A percentile compares a stretch with the other conserved stretches of the same genome.
These are phyloP conservation scores for Hyppa rectilinea DNA, from an alignment of 2,888 invertebrate genomes.

Conservation along the genomic window DNA sequence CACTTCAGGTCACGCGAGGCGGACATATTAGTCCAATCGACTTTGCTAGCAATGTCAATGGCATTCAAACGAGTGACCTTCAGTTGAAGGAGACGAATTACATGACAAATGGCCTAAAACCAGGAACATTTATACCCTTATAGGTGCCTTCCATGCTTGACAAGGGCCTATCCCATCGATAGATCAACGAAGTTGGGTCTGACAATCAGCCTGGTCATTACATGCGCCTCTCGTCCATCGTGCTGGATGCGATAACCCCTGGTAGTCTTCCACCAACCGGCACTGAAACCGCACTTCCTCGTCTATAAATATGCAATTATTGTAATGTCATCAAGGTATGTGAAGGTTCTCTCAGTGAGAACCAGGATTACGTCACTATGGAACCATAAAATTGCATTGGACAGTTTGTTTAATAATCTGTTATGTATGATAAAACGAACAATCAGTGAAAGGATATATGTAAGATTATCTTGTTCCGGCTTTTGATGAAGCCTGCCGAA, in stretches of 20 bases:
- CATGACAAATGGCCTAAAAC: slow-evolving; percentile 8
- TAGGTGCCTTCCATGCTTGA: background rate
- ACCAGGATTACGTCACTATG: slow-evolving; percentile 37
- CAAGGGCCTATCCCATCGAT: no score
- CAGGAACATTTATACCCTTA: background rate
- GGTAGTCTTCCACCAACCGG: background rate
- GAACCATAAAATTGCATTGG: slow-evolving; percentile 24
- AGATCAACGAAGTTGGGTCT: background rate
- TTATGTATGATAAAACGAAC: slow-evolving; percentile 22
- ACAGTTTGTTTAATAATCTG: slow-evolving; percentile 18
- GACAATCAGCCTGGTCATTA: no score
- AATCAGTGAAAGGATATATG: slow-evolving; percentile 47
- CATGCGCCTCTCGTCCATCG: background rate
- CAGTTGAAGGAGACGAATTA: slow-evolving; percentile 6
- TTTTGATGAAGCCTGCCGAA: slow-evolving; percentile 27
- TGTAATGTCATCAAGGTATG: slow-evolving; percentile 37
- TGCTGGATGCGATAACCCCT: background rate
- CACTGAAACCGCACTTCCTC: background rate
- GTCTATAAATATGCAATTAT: slow-evolving; percentile 31
- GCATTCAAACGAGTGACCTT: slow-evolving; percentile 32
- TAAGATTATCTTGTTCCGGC: slow-evolving; percentile 25
- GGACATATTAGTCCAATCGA: slow-evolving; percentile 42
- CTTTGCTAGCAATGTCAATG: slow-evolving; percentile 52
- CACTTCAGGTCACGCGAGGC: slow-evolving; percentile 45
- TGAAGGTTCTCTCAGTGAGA: slow-evolving; percentile 27